A percentile compares a stretch with the other conserved stretches of the same genome.
Conservation (phyloP, 2,797 vertebrate species). For the Rhynchonycteris naso region DNA sequence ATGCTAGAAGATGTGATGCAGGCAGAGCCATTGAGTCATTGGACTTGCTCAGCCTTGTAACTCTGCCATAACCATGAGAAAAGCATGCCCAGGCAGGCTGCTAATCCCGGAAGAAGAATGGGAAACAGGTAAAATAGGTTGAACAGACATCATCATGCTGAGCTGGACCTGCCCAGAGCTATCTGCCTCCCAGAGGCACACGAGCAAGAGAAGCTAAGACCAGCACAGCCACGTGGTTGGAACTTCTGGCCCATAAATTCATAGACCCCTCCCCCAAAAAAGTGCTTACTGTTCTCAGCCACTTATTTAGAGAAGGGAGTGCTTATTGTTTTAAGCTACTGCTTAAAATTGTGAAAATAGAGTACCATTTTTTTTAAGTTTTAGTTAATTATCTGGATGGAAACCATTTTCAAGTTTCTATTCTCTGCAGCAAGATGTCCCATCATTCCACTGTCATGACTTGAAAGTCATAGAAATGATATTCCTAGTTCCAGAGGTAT, state of each 20-base stretch:
- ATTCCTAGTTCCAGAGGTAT: background rate
- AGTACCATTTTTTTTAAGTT: background rate
- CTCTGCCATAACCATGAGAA: background rate
- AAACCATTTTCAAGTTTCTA: background rate
- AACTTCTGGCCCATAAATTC: background rate
- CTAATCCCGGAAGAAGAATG: background rate
- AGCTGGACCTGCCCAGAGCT: background rate
- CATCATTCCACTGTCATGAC: background rate
- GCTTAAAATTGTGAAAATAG: background rate
- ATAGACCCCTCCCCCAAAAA: background rate
- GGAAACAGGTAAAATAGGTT: background rate
- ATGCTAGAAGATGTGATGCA: background rate
- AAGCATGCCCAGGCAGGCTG: background rate
- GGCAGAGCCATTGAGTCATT: background rate
- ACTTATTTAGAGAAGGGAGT: background rate
- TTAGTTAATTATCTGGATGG: background rate
- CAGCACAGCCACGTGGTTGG: background rate
- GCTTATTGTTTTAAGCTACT: background rate
- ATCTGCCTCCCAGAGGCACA: background rate
- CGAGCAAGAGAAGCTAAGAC: background rate
- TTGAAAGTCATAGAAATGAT: constrained; percentile 5
- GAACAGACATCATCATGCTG: background rate
- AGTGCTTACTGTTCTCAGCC: background rate
- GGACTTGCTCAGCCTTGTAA: background rate
- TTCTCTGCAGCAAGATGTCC: background rate